Conservation (phyloP, 2,113 vertebrate genomes). For the Cheirogaleus medius region DNA sequence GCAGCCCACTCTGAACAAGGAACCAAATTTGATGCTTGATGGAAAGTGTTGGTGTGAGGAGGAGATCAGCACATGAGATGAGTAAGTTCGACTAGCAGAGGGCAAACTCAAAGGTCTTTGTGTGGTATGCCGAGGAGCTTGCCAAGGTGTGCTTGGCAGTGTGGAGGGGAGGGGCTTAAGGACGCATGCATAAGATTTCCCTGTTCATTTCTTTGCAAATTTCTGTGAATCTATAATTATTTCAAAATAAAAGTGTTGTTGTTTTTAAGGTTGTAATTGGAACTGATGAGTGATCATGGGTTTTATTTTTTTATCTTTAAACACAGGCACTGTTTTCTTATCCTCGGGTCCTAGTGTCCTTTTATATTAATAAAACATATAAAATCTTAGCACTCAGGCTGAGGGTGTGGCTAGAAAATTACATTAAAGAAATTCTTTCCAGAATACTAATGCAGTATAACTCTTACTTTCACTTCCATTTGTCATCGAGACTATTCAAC, state of each 20-base stretch:
- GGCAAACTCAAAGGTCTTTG: not conserved
- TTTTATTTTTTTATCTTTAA: not conserved
- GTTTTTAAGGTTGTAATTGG: not conserved
- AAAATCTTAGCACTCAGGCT: not conserved
- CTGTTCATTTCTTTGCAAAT: not conserved
- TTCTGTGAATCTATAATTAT: not conserved
- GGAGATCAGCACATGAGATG: not conserved
- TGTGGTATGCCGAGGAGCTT: not conserved
- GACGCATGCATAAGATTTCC: not conserved
- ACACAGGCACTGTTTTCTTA: not conserved
- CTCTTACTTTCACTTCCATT: not conserved
- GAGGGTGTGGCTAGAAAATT: not conserved
- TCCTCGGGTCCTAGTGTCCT: not conserved
- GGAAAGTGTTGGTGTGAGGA: not conserved
- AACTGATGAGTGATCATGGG: not conserved
- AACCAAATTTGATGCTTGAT: not conserved
- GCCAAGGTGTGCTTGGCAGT: not conserved
- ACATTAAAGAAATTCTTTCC: not conserved
- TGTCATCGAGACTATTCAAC: not conserved
- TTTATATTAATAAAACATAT: not conserved
- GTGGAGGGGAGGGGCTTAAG: not conserved
- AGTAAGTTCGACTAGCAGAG: not conserved
- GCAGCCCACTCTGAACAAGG: not conserved
- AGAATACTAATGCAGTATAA: not conserved
- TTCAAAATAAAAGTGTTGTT: not conserved